phyloP scores from a whole-genome alignment of 2,888 invertebrate species.

The Epirrhoe tristata region DNA sequence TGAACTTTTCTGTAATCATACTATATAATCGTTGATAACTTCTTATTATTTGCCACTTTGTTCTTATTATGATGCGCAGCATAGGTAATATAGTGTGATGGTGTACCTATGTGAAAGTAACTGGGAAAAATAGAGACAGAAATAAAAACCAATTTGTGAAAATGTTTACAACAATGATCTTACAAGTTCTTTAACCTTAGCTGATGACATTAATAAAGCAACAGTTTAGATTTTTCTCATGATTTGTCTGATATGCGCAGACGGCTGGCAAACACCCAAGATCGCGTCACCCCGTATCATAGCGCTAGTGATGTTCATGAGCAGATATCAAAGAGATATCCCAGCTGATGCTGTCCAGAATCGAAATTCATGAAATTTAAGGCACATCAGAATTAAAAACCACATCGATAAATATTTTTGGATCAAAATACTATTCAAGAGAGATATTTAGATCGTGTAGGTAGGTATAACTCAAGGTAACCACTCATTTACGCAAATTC shows the following conservation, averaged over 20 bases:
- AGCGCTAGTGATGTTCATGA: conserved; percentile 41
- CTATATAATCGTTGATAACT: not conserved
- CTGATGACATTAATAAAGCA: conserved; percentile 37
- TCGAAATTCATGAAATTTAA: conserved; percentile 24
- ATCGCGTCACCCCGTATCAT: conserved; percentile 41
- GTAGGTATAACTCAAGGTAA: not conserved
- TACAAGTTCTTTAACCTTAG: conserved; percentile 44
- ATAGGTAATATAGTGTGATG: not conserved
- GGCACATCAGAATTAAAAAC: conserved; percentile 6
- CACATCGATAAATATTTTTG: not conserved
- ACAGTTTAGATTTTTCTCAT: conserved; percentile 39
- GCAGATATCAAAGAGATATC: conserved; percentile 41
- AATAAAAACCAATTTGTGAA: conserved; percentile 4
- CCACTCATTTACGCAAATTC: not conserved
- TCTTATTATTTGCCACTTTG: not conserved
- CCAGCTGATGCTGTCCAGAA: conserved; percentile 35
- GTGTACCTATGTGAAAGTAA: not conserved
- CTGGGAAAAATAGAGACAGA: not conserved
- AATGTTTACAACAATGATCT: conserved; percentile 29
- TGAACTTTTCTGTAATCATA: not conserved
- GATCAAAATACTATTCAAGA: not conserved
- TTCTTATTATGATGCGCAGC: no score
- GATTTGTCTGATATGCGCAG: conserved; percentile 34
- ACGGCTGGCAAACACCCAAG: conserved; percentile 46
- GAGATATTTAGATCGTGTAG: not conserved